Percentiles rank a stretch among this genome's conserved stretches.
Evolutionary conservation across 2,797 vertebrate species (phyloP).

Genomic region (Pipistrellus nathusii): DNA sequence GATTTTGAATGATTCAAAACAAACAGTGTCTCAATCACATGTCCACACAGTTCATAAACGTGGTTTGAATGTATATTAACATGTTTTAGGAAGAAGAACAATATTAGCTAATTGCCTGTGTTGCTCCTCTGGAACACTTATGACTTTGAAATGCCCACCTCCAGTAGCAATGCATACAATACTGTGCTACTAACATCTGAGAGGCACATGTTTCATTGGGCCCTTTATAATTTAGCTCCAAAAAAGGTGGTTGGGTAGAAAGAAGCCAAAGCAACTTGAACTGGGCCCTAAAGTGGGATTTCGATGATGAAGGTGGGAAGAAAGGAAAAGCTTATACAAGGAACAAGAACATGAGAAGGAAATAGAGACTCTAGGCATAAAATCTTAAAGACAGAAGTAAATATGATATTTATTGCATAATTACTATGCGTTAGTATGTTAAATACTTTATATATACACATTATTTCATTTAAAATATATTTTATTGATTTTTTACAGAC

Average conservation of each 20-base stretch:
- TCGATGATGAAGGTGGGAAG: slow-evolving; percentile 4
- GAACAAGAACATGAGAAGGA: background rate
- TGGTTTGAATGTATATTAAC: background rate
- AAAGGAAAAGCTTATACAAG: background rate
- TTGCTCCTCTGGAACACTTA: background rate
- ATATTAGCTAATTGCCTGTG: background rate
- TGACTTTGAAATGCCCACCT: background rate
- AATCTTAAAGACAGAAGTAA: background rate
- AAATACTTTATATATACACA: background rate
- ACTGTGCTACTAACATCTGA: background rate
- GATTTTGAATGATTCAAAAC: background rate
- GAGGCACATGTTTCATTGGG: background rate
- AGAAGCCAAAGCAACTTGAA: slow-evolving; percentile 35
- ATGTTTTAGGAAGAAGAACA: background rate
- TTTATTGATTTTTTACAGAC: no score
- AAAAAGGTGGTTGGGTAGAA: background rate
- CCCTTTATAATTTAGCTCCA: background rate
- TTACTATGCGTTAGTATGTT: background rate
- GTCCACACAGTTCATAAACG: background rate
- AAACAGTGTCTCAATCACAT: background rate
- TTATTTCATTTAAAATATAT: background rate
- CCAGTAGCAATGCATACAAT: background rate
- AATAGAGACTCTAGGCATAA: background rate
- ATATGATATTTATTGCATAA: background rate
- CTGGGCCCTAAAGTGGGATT: background rate